These are phyloP conservation scores for Ethmia dodecea DNA, from an alignment of 2,888 invertebrate species.

Conservation along the genomic window DNA sequence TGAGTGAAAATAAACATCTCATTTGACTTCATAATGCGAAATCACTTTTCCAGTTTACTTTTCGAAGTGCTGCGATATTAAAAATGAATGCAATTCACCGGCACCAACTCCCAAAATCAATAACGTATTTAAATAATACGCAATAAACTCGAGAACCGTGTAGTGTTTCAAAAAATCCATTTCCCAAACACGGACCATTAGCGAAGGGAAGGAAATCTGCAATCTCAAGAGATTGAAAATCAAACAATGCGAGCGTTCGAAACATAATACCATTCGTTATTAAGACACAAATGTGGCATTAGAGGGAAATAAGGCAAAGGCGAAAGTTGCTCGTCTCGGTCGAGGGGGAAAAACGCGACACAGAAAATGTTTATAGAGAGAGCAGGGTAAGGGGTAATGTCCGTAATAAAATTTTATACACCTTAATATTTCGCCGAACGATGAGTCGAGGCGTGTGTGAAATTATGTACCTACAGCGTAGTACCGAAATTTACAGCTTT, in stretches of 20 bases:
- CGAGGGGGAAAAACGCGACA: slow-evolving; percentile 43
- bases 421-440: slow-evolving; percentile 71
- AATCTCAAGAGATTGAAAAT: slow-evolving; percentile 64
- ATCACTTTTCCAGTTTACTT: slow-evolving; percentile 37
- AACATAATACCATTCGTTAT: slow-evolving; percentile 68
- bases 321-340: slow-evolving; percentile 34
- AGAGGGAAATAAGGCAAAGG: slow-evolving; percentile 57
- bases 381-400: slow-evolving; percentile 63
- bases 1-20: slow-evolving; percentile 56
- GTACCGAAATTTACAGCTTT: slow-evolving; percentile 53
- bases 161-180: slow-evolving; percentile 53
- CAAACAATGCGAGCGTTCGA: slow-evolving; percentile 61
- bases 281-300: slow-evolving; percentile 71
- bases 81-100: slow-evolving; percentile 30
- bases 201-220: slow-evolving; percentile 49
- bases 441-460: slow-evolving; percentile 70
- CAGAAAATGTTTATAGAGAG: slow-evolving; percentile 65
- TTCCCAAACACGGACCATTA: slow-evolving; percentile 51
- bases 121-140: slow-evolving; percentile 48
- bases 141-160: slow-evolving; percentile 37
- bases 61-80: slow-evolving; percentile 36
- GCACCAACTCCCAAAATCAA: slow-evolving; percentile 36
- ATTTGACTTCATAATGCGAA: slow-evolving; percentile 56
- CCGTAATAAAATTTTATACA: slow-evolving; percentile 73
- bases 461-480: slow-evolving; percentile 56